Base-by-base conservation (phyloP, 2,888 invertebrate species). In the Parthenolecanium corni region DNA sequence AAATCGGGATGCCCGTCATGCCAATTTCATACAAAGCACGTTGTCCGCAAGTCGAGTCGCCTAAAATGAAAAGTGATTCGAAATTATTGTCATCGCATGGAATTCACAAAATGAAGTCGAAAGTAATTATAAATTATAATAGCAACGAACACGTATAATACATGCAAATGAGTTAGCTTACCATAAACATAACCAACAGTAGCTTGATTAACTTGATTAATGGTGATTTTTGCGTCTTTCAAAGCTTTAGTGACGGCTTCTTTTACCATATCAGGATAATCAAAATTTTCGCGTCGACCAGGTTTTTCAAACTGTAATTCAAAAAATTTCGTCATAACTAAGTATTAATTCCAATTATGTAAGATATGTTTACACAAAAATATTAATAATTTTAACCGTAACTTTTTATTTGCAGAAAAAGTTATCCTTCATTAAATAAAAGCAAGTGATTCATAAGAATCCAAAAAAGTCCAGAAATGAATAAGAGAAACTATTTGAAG, bases 1-100 rank as follows among this genome's bases (percentile, higher is more conserved):
- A 91, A 68, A 98, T 85, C 3, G 97, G 97, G 67, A 97, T 94
- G 46, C 96, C 96, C 36, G 89, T 94, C 83, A 96, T 84, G 64
- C 96, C 96, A 46, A 96, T 79, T 73, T 90, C 87, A 74, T 97
- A 97, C 6, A 97, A 74, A 0, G 93, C 93, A 67, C 96, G 80
- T 76, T 98, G 98, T 0, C 97, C 98, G 74, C 86, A 84, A 2
- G 94, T 91, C 1, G 96, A 94, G 74, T 97, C 96, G 0, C 95
- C 82, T 81, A 69, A 31, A 31, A 31, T 9, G 31, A 31, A 31
- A 31, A 31, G 4, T 9, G 9, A 31, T 6, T 31, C 31, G 31
- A 31, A 31, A 31, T 9, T 6, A 31, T 4, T 31, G 31, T 21
- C n/a, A 46, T 46, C 14, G 6, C 12, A 25, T 31, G 53, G 14